A percentile compares a stretch with the other conserved stretches of the same genome.
These are phyloP conservation scores for Syrmaticus mikado DNA, from an alignment of 2,113 vertebrate species.

Conservation along the genomic window DNA sequence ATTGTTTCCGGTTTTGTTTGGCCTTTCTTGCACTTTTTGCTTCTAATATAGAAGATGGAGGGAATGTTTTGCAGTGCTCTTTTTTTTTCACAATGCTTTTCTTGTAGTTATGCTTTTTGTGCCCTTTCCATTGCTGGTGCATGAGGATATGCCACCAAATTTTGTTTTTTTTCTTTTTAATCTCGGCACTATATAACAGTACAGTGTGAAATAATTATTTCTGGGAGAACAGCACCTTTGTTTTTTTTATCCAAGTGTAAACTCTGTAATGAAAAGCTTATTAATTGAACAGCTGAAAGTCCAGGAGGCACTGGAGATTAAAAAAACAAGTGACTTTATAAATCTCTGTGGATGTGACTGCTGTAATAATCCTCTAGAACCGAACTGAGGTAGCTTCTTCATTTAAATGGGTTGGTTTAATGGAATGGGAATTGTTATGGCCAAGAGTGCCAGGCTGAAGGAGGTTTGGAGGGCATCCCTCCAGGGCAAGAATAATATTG, in stretches of 20 bases:
- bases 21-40: neutral
- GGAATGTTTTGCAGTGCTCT: neutral
- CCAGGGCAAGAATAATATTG: slow-evolving; percentile 42
- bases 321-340: slow-evolving; percentile 46
- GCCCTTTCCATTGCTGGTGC: neutral
- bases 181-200: neutral
- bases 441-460: slow-evolving; percentile 18
- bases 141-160: neutral
- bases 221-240: neutral
- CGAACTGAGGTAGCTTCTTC: slow-evolving; percentile 9
- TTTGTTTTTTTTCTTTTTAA: too few relatives aligned
- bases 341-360: slow-evolving; percentile 51
- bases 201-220: neutral
- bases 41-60: neutral
- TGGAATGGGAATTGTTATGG: slow-evolving; percentile 33
- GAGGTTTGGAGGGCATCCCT: slow-evolving; percentile 49
- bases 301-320: slow-evolving; percentile 15
- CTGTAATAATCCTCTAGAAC: slow-evolving; percentile 37
- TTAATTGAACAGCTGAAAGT: slow-evolving; percentile 35
- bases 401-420: slow-evolving; percentile 43
- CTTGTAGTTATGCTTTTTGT: neutral
- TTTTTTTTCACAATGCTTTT: neutral
- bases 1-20: neutral
- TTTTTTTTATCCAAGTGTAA: slow-evolving; percentile 32
- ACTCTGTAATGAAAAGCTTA: slow-evolving; percentile 37